Base-by-base conservation (phyloP, 2,113 vertebrate species). In the Phasianus colchicus region DNA sequence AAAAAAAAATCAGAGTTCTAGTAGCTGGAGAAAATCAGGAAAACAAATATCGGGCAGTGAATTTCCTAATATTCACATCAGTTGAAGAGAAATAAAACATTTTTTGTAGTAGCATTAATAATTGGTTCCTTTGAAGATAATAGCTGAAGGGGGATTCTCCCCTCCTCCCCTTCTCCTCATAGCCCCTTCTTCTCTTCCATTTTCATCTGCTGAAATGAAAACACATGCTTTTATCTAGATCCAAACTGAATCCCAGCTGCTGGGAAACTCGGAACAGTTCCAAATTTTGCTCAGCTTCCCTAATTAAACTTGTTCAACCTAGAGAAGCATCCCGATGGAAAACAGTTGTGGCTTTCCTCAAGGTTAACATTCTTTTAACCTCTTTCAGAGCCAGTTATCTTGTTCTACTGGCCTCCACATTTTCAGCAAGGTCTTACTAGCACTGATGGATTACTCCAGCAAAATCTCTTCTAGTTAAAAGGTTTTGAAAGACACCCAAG, bases 281-380 rank as follows among this genome's bases (percentile, higher is more conserved):
- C 69, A 81, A 92, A 82, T 83, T 93, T 48, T 57, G 1, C 67
- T 38, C 1, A 27, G 20, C 29, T 91, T 96, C 30, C 69, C 93
- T 92, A 96, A 96, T 72, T 93, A 95, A 93, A 94, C 82, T 74
- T 66, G 21, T 91, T 42, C 80, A 88, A 83, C 25, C 14, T 30
- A 80, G 47, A 75, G 87, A 52, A 88, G 30, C 74, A 93, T 55
- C 50, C n/a, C 42, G 76, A 6, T 55, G 22, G 65, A 25, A 82
- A 85, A 83, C 1, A 87, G 74, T 36, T 43, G 29, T 11, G 58
- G 10, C 27, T 94, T 90, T 83, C 61, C 69, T 58, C 20, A 76
- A 61, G 61, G 71, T 66, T 72, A 92, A 83, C 17, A 0, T 65
- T 83, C 81, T 86, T 78, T 64, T 64, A 84, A 75, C 3, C 6